These are phyloP conservation scores for Lepetodrilus schrolli DNA, from an alignment of 2,888 invertebrate genomes.

Conservation along the genomic window DNA sequence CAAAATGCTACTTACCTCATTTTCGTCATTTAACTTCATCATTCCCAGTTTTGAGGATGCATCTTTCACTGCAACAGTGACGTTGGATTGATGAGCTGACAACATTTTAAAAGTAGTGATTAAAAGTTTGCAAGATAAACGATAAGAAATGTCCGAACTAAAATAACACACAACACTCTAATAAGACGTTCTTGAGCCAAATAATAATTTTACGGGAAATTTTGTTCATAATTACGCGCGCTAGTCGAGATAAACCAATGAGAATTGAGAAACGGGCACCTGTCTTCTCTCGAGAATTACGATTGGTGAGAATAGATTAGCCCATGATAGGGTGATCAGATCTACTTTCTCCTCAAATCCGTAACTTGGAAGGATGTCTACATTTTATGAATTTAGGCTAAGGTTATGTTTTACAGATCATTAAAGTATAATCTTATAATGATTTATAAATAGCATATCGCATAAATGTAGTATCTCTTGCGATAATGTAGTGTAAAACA, in stretches of 20 bases:
- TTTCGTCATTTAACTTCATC: slow-evolving; percentile 63
- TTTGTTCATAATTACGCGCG: slow-evolving; percentile 45
- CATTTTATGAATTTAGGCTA: no score
- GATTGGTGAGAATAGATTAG: no score
- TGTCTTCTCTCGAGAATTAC: neutral
- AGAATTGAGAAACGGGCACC: neutral
- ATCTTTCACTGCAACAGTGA: slow-evolving; percentile 39
- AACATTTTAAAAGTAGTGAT: neutral
- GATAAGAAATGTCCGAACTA: neutral
- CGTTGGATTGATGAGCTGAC: slow-evolving; percentile 21
- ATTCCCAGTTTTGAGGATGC: slow-evolving; percentile 48
- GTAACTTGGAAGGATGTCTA: no score
- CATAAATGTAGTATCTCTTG: no score
- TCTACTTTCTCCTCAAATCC: no score
- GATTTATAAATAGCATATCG: no score
- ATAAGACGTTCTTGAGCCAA: slow-evolving; percentile 26
- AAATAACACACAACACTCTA: neutral
- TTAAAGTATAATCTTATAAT: no score
- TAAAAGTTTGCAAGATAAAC: neutral
- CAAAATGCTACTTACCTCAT: slow-evolving; percentile 42
- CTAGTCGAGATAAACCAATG: slow-evolving; percentile 31
- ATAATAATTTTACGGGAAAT: slow-evolving; percentile 40
- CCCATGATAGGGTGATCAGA: no score
- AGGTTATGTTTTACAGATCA: no score
- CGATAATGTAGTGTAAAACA: no score